Conservation (phyloP, 2,113 vertebrate species). For the Oxygymnocypris stewartii region DNA sequence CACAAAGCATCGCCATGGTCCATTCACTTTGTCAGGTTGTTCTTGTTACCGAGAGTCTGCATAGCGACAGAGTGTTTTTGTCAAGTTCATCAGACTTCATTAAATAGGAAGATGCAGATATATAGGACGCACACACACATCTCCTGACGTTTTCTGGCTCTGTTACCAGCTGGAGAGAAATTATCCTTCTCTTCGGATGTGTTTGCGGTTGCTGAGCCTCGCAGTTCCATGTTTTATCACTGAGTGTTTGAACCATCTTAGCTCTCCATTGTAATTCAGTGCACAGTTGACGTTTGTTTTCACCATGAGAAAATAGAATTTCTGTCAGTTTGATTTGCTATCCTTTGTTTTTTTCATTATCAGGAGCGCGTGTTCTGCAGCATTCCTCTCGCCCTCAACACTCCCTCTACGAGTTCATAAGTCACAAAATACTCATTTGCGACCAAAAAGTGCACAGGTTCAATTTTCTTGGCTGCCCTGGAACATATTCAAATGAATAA, state of each 20-base stretch:
- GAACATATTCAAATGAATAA: slow-evolving; percentile 64
- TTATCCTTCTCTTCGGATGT: slow-evolving; percentile 50
- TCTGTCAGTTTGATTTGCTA: slow-evolving; percentile 66
- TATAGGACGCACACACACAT: slow-evolving; percentile 36
- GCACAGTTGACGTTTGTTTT: slow-evolving; percentile 60
- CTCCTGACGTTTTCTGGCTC: slow-evolving; percentile 35
- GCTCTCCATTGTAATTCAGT: slow-evolving; percentile 65
- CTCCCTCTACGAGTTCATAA: slow-evolving; percentile 51
- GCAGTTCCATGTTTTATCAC: slow-evolving; percentile 53
- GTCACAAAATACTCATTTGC: slow-evolving; percentile 60
- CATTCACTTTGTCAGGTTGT: slow-evolving; percentile 41
- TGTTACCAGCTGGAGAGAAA: slow-evolving; percentile 23
- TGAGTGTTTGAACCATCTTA: slow-evolving; percentile 53
- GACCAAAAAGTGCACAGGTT: slow-evolving; percentile 45
- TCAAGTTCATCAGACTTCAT: slow-evolving; percentile 25
- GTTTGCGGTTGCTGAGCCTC: slow-evolving; percentile 54
- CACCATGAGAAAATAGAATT: slow-evolving; percentile 62
- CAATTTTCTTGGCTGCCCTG: slow-evolving; percentile 59
- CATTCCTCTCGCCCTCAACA: slow-evolving; percentile 36
- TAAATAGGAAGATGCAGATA: slow-evolving; percentile 24
- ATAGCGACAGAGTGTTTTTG: slow-evolving; percentile 58
- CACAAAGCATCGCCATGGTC: slow-evolving; percentile 56
- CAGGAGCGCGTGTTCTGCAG: slow-evolving; percentile 49
- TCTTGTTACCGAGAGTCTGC: slow-evolving; percentile 47
- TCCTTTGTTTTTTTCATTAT: slow-evolving; percentile 73